Evolutionary conservation across 2,113 vertebrate species (phyloP).

Genomic region (Psammodynastes pulverulentus): DNA sequence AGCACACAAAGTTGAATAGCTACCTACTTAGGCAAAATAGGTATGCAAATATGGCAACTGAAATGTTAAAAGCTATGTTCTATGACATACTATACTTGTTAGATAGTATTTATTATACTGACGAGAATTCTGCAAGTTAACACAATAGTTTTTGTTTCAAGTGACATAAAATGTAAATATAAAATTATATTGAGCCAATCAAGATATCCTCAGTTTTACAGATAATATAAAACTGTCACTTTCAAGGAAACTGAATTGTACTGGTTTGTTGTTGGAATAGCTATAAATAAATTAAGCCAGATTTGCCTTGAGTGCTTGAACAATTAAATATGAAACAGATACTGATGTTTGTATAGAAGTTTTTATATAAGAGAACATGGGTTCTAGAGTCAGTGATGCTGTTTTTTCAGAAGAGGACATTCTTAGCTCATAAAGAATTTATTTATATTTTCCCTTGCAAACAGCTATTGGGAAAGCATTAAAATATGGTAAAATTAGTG

Average conservation of each 20-base stretch:
- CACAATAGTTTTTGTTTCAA: not conserved
- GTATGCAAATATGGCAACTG: not conserved
- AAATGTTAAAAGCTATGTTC: not conserved
- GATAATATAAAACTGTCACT: not conserved
- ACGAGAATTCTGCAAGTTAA: not conserved
- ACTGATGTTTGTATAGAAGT: not conserved
- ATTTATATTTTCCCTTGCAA: not conserved
- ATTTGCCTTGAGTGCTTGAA: not conserved
- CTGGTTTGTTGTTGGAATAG: not conserved
- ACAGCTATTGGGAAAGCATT: not conserved
- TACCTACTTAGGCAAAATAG: not conserved
- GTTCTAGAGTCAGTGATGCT: not conserved
- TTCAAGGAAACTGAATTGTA: not conserved
- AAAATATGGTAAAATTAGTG: constrained; percentile 17
- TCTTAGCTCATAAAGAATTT: not conserved
- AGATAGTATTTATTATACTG: not conserved
- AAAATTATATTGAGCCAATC: not conserved
- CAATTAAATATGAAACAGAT: not conserved
- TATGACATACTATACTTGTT: not conserved
- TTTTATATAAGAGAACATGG: not conserved
- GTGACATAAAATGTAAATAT: not conserved
- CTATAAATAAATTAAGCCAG: not conserved
- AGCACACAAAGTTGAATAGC: not conserved
- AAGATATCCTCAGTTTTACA: not conserved
- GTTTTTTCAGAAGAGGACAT: not conserved